Conservation (phyloP, 92 coral and sea anemone genomes). For the Siderastrea siderea region DNA sequence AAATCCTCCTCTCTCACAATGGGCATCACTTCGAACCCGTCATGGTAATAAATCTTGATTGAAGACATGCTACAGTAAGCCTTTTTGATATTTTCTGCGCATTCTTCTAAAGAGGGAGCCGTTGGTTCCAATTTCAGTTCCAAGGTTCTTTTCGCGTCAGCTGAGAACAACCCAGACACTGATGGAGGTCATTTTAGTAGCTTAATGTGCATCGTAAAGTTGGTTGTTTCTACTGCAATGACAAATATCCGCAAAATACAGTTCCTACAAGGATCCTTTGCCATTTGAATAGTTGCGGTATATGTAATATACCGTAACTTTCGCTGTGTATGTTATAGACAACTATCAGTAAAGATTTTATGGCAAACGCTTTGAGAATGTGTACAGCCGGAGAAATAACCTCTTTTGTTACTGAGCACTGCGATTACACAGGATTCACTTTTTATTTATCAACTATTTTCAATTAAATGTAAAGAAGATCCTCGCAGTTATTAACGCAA, state of each 20-base stretch:
- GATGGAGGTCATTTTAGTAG: neutral
- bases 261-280: neutral
- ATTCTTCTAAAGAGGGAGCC: neutral
- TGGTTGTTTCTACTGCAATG: neutral
- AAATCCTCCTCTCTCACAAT: no score
- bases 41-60: neutral
- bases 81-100: neutral
- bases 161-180: neutral
- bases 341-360: neutral
- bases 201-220: neutral
- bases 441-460: neutral
- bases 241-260: neutral
- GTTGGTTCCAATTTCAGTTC: neutral
- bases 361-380: neutral
- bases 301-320: neutral
- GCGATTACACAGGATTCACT: no score
- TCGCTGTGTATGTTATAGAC: neutral
- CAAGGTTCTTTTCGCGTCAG: neutral
- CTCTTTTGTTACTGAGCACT: no score
- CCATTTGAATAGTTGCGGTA: neutral
- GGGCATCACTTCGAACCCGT: constrained; percentile 30
- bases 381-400: no score
- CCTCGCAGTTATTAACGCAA: no score
- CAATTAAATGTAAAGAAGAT: neutral
- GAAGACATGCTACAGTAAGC: neutral